phyloP scores from a whole-genome alignment of 2,113 vertebrate genomes.

The Gracilinanus agilis region DNA sequence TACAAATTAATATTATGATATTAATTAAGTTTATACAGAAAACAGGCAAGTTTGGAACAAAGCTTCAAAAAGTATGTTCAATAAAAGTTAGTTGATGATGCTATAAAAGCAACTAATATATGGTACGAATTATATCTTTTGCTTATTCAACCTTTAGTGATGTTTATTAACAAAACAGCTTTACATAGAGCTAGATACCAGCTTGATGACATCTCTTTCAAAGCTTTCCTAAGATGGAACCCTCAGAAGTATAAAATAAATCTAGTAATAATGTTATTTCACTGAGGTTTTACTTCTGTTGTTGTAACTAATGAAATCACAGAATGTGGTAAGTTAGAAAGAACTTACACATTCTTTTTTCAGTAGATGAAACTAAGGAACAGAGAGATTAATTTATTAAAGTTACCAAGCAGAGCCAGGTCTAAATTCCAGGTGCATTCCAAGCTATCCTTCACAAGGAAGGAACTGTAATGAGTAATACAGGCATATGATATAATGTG shows the following conservation, averaged over 20 bases:
- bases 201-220: background rate
- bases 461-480: background rate
- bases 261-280: background rate
- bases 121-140: background rate
- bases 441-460: background rate
- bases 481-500: background rate
- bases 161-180: background rate
- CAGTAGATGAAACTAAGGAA: conserved; percentile 31
- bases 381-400: conserved; percentile 17
- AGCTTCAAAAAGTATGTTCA: background rate
- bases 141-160: background rate
- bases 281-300: background rate
- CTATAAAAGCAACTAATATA: background rate
- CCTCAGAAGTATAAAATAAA: background rate
- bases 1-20: conserved; percentile 4
- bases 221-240: background rate
- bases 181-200: background rate
- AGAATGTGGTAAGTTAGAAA: background rate
- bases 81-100: background rate
- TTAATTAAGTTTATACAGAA: background rate
- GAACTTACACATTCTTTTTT: background rate
- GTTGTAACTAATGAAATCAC: background rate
- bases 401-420: background rate
- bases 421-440: conserved; percentile 21
- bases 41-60: background rate